Conservation (phyloP, 1,140 invertebrate genomes). For the Drosophila ohnishii region DNA sequence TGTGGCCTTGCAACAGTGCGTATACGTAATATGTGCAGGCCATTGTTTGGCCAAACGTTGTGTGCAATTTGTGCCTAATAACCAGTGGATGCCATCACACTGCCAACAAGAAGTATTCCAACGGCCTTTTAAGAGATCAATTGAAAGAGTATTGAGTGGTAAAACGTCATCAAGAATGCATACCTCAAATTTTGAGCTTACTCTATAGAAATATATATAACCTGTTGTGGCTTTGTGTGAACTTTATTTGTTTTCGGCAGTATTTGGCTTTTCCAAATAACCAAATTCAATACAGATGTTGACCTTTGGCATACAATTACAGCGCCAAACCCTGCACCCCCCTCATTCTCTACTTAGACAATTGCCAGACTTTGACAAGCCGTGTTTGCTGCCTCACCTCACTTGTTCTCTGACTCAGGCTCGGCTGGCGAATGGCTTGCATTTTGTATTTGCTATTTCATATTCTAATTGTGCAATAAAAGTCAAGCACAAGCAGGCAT, state of each 20-base stretch:
- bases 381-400: constrained; percentile 17
- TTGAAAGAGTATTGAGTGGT: background rate
- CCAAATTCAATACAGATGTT: constrained; percentile 55
- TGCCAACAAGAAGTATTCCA: background rate
- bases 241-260: constrained; percentile 12
- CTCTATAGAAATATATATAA: background rate
- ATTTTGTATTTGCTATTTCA: constrained; percentile 36
- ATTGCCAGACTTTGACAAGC: constrained; percentile 31
- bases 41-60: constrained; percentile 28
- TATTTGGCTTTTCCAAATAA: constrained; percentile 25
- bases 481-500: constrained; percentile 40
- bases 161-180: constrained; percentile 1
- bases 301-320: constrained; percentile 75
- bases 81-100: constrained; percentile 18
- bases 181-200: background rate
- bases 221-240: background rate
- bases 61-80: constrained; percentile 40
- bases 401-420: constrained; percentile 37
- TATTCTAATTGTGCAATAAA: constrained; percentile 68
- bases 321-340: constrained; percentile 13
- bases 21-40: constrained; percentile 63
- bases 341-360: constrained; percentile 2
- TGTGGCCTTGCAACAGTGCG: constrained; percentile 56
- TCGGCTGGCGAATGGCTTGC: constrained; percentile 8
- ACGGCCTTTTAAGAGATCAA: background rate